Evolutionary conservation across 2,113 vertebrate species (phyloP).

Genomic region (Callorhinus ursinus): DNA sequence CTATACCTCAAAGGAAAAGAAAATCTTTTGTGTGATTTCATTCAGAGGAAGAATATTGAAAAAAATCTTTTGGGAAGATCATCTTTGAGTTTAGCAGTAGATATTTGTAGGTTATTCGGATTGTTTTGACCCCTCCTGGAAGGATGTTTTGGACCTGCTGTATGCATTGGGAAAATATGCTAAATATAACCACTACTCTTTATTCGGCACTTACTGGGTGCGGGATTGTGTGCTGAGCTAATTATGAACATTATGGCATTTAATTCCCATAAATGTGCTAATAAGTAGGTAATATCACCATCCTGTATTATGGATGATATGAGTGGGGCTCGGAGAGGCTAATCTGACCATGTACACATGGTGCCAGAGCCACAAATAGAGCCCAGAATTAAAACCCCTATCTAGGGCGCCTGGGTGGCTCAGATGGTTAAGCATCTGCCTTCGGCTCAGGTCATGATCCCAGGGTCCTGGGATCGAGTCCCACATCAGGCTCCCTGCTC

Average conservation of each 20-base stretch:
- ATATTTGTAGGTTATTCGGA: not conserved
- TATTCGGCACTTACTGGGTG: not conserved
- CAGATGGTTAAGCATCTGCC: no score
- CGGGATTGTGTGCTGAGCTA: not conserved
- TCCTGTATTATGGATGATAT: not conserved
- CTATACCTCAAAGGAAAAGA: not conserved
- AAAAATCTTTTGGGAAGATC: not conserved
- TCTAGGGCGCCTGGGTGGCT: not conserved
- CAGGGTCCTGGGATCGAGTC: no score
- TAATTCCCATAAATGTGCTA: slow-evolving; percentile 41
- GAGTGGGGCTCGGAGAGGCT: not conserved
- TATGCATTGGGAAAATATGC: not conserved
- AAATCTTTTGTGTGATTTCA: not conserved
- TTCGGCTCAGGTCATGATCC: no score
- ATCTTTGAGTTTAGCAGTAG: not conserved
- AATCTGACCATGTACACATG: not conserved
- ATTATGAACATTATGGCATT: slow-evolving; percentile 33
- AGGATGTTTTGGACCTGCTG: not conserved
- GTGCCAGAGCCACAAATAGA: not conserved
- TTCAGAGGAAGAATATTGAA: slow-evolving; percentile 21
- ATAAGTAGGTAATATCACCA: not conserved
- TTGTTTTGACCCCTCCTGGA: not conserved
- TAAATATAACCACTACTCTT: not conserved
- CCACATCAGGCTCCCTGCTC: no score
- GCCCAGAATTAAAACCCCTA: not conserved